phyloP scores from a whole-genome alignment of 2,113 vertebrate species.

The Ahaetulla prasina region DNA sequence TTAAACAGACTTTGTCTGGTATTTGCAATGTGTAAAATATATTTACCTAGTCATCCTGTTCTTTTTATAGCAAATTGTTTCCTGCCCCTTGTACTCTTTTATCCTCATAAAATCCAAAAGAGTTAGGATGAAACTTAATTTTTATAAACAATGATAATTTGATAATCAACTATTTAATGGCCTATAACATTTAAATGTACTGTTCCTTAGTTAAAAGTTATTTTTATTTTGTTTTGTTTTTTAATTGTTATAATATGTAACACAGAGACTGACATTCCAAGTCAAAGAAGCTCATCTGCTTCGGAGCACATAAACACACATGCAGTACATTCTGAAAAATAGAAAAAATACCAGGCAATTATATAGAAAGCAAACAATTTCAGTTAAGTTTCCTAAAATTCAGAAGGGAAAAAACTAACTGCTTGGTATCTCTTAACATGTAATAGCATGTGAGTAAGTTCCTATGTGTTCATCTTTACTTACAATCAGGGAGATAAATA shows the following conservation, averaged over 20 bases:
- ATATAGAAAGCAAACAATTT: not conserved
- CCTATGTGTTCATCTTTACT: not conserved
- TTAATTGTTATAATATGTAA: not conserved
- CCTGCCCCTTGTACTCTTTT: not conserved
- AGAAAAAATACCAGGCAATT: not conserved
- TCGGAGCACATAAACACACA: not conserved
- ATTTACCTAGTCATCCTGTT: not conserved
- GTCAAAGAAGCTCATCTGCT: not conserved
- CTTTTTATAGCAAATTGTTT: not conserved
- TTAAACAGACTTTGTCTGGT: not conserved
- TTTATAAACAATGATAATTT: not conserved
- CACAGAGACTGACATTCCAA: not conserved
- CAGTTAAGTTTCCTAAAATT: not conserved
- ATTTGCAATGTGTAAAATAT: not conserved
- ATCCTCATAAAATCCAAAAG: not conserved
- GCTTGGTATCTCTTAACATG: not conserved
- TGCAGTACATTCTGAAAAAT: not conserved
- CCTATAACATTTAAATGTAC: not conserved
- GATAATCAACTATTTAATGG: not conserved
- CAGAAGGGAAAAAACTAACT: not conserved
- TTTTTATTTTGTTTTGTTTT: not conserved
- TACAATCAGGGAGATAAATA: not conserved
- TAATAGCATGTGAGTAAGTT: not conserved
- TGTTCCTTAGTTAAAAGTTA: not conserved
- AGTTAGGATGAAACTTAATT: not conserved